A percentile compares a stretch with the other conserved stretches of the same genome.
phyloP scores from a whole-genome alignment of 1,140 invertebrate species.

The Battus philenor region DNA sequence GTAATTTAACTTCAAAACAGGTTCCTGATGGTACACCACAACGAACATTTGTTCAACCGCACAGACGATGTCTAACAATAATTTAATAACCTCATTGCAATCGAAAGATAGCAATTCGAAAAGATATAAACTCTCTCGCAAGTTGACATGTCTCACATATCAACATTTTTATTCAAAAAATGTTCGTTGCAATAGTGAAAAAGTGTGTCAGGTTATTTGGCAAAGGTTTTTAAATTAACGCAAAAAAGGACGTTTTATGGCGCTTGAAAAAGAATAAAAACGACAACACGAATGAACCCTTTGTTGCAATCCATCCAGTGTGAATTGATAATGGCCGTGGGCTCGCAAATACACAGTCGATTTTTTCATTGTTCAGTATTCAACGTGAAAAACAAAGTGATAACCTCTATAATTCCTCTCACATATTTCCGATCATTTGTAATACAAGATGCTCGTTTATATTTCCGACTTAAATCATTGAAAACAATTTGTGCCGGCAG shows the following conservation, averaged over 20 bases:
- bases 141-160: background rate
- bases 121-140: background rate
- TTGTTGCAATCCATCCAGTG: conserved; percentile 48
- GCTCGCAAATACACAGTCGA: conserved; percentile 16
- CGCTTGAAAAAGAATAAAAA: conserved; percentile 30
- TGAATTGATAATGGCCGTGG: conserved; percentile 49
- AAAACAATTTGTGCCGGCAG: conserved; percentile 43
- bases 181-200: background rate
- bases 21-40: conserved; percentile 56
- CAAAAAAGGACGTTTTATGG: conserved; percentile 30
- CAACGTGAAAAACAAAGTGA: conserved; percentile 3
- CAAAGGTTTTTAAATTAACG: conserved; percentile 27
- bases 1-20: conserved; percentile 74
- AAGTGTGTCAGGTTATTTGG: conserved; percentile 15
- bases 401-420: conserved; percentile 1
- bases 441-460: conserved; percentile 17
- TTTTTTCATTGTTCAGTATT: conserved; percentile 23
- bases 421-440: conserved; percentile 3
- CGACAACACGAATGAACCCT: conserved; percentile 36
- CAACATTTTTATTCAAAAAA: background rate
- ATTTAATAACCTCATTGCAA: conserved; percentile 35
- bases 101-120: background rate
- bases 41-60: conserved; percentile 57
- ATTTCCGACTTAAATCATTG: conserved; percentile 40
- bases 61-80: conserved; percentile 37